These are phyloP conservation scores for Ricordea florida DNA, from an alignment of 92 coral and sea anemone genomes.

Conservation along the genomic window DNA sequence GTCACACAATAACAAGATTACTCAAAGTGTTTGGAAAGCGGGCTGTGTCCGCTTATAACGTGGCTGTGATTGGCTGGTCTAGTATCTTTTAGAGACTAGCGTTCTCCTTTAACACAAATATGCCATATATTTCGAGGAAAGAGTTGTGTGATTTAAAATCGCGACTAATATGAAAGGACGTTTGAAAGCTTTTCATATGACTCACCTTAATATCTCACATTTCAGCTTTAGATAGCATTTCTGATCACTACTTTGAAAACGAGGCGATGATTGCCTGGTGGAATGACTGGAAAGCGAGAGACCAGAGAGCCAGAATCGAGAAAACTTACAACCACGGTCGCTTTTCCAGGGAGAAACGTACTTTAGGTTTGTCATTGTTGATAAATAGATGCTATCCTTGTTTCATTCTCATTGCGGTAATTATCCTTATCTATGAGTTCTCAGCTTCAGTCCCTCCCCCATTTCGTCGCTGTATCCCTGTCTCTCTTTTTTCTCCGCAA, in stretches of 20 bases:
- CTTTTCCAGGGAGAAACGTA: constrained; percentile 13
- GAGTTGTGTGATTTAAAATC: too few species aligned
- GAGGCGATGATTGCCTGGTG: constrained; percentile 31
- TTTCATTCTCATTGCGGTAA: neutral
- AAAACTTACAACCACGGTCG: constrained; percentile 15
- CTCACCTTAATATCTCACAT: neutral
- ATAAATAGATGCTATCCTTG: neutral
- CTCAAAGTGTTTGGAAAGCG: neutral
- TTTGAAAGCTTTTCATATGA: neutral
- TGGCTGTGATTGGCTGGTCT: neutral
- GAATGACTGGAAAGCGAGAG: constrained; percentile 30
- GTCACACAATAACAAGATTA: neutral
- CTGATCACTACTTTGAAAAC: constrained; percentile 14
- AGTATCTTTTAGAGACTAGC: neutral
- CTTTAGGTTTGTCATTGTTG: constrained; percentile 18
- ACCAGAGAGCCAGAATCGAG: constrained; percentile 17
- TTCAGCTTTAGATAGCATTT: constrained; percentile 1
- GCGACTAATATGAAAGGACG: neutral
- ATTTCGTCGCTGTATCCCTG: too few species aligned
- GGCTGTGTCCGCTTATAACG: neutral
- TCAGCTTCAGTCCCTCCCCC: too few species aligned
- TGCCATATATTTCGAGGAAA: neutral
- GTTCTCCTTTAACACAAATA: neutral
- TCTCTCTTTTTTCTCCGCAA: too few species aligned
- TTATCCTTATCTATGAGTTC: neutral